Percentiles rank a stretch among this genome's conserved stretches.
phyloP scores from a whole-genome alignment of 1,140 invertebrate species.

The Heliconius hermathena region DNA sequence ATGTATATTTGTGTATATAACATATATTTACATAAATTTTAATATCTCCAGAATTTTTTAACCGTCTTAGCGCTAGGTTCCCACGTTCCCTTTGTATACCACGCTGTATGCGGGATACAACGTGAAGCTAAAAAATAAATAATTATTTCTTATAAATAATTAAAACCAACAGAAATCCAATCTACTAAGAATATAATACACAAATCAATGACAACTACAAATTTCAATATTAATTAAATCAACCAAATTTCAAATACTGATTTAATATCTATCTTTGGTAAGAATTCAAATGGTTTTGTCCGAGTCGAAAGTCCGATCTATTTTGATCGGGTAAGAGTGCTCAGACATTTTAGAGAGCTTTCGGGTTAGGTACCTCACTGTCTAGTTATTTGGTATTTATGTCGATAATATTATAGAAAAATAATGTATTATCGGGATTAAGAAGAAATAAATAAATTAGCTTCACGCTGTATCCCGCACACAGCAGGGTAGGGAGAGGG shows the following conservation, averaged over 20 bases:
- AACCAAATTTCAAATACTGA: not conserved
- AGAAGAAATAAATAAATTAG: no score
- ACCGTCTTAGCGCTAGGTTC: no score
- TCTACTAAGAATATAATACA: no score
- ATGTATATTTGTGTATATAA: no score
- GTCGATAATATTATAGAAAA: not conserved
- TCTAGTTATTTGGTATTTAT: not conserved
- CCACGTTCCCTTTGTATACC: no score
- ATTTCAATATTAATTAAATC: not conserved
- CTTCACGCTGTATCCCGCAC: no score
- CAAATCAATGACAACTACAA: not conserved
- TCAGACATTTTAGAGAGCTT: not conserved
- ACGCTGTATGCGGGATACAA: no score
- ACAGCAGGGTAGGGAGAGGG: no score
- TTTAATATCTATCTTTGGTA: constrained; percentile 1
- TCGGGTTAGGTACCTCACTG: not conserved
- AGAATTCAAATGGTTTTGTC: not conserved
- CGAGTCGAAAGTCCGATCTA: not conserved
- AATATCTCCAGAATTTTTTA: no score
- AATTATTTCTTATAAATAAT: not conserved
- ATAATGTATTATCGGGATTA: no score
- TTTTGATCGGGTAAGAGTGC: not conserved
- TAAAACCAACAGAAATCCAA: not conserved
- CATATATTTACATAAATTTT: no score
- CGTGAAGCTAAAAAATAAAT: not conserved